These are phyloP conservation scores for Cynoglossus semilaevis DNA, from an alignment of 2,113 vertebrate species.

Conservation along the genomic window DNA sequence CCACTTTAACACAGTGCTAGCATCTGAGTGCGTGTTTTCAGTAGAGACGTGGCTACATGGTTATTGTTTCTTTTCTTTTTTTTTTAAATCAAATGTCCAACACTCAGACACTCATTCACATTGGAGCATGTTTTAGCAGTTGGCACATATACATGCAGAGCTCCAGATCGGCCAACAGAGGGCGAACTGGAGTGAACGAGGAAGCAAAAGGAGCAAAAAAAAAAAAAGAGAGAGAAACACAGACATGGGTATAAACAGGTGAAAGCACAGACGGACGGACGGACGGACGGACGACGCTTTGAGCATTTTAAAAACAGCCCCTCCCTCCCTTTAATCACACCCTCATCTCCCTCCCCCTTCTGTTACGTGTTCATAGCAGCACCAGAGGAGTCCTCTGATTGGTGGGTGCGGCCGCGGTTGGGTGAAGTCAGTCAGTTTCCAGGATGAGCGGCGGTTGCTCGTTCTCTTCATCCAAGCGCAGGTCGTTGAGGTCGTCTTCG, in stretches of 20 bases:
- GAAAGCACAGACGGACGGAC: conserved; percentile 59
- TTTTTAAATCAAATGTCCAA: conserved; percentile 26
- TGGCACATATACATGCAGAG: conserved; percentile 98
- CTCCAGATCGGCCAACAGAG: conserved; percentile 74
- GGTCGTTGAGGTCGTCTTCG: conserved; percentile 86
- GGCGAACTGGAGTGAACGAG: conserved; percentile 42
- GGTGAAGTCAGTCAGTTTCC: conserved; percentile 84
- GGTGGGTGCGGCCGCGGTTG: conserved; percentile 65
- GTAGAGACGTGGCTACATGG: conserved; percentile 56
- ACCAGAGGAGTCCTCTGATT: conserved; percentile 76
- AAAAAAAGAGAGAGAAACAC: conserved; percentile 56
- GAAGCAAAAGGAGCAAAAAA: neutral
- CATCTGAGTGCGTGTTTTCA: conserved; percentile 29
- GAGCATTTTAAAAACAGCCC: conserved; percentile 70
- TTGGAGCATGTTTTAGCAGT: conserved; percentile 62
- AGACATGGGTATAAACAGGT: conserved; percentile 41
- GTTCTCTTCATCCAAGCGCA: conserved; percentile 91
- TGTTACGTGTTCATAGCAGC: conserved; percentile 87
- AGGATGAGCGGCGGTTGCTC: conserved; percentile 98
- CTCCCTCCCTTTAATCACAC: conserved; percentile 55
- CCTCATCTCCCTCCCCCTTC: conserved; percentile 62
- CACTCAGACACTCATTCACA: conserved; percentile 48
- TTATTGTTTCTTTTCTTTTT: neutral
- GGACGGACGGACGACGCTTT: conserved; percentile 76
- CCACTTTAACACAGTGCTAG: conserved; percentile 47